Conservation (phyloP, 2,113 vertebrate species). For the Amphilophus citrinellus region DNA sequence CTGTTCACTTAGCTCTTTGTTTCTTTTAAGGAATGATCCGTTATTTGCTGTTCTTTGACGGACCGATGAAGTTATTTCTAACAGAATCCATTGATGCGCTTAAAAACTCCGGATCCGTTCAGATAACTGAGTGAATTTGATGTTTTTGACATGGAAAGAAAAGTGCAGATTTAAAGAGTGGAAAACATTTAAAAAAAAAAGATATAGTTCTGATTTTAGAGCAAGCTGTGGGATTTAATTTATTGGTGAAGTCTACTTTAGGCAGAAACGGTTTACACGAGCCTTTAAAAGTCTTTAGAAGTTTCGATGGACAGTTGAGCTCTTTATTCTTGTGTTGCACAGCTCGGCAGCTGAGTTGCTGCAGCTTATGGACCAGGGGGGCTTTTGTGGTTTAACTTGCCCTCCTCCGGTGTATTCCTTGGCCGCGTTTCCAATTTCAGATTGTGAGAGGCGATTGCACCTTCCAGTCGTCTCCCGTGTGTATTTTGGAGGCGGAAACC, state of each 20-base stretch:
- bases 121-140: accelerated
- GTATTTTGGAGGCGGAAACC: slow-evolving; percentile 74
- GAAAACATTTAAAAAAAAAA: not conserved
- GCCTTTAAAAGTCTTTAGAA: not conserved
- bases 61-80: slow-evolving; percentile 48
- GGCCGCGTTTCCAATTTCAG: slow-evolving; percentile 65
- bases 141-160: accelerated
- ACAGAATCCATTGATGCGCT: slow-evolving; percentile 56
- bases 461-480: slow-evolving; percentile 67
- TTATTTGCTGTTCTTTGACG: slow-evolving; percentile 25
- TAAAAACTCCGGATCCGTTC: slow-evolving; percentile 15
- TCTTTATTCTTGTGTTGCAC: not conserved
- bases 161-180: accelerated
- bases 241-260: not conserved
- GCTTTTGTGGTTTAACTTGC: slow-evolving; percentile 25
- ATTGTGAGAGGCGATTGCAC: slow-evolving; percentile 63
- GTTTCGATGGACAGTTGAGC: not conserved
- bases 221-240: not conserved
- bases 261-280: not conserved
- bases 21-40: slow-evolving; percentile 34
- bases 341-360: not conserved
- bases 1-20: not conserved
- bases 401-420: slow-evolving; percentile 46
- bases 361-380: not conserved
- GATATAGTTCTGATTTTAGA: not conserved